These are phyloP conservation scores for Heptranchias perlo DNA, from an alignment of 2,113 vertebrate species.

Conservation along the genomic window DNA sequence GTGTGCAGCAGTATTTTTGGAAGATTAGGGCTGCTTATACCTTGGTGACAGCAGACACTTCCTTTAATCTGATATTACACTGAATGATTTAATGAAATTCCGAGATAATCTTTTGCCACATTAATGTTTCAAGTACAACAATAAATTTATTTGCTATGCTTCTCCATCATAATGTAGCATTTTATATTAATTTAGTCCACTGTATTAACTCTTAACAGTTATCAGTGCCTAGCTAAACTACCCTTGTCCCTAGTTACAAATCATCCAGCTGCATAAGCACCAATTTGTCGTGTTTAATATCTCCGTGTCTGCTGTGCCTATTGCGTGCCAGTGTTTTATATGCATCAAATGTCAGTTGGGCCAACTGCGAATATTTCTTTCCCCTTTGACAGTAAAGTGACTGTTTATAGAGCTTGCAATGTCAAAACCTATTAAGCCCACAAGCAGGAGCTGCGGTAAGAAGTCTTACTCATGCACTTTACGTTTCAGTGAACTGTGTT, in stretches of 20 bases:
- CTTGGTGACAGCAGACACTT: background rate
- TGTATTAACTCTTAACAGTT: background rate
- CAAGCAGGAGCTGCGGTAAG: slow-evolving; percentile 3
- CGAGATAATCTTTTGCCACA: background rate
- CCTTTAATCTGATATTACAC: background rate
- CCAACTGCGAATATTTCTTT: slow-evolving; percentile 41
- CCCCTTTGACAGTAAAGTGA: slow-evolving; percentile 41
- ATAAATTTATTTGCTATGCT: background rate
- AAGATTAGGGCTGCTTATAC: background rate
- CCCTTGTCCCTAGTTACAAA: slow-evolving; percentile 7
- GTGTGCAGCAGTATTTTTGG: background rate
- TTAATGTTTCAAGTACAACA: background rate
- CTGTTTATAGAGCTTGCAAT: slow-evolving; percentile 36
- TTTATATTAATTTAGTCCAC: background rate
- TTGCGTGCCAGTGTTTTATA: slow-evolving; percentile 49
- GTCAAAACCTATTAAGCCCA: slow-evolving; percentile 37
- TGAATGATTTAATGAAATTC: background rate
- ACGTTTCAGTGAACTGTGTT: slow-evolving; percentile 18
- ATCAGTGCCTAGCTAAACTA: background rate
- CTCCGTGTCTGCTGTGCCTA: slow-evolving; percentile 28
- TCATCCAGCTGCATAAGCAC: slow-evolving; percentile 9
- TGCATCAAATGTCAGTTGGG: slow-evolving; percentile 45
- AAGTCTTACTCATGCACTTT: slow-evolving; percentile 30
- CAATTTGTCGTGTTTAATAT: slow-evolving; percentile 38
- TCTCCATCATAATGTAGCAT: background rate